Conservation (phyloP, 2,888 invertebrate species). For the Gortyna flavago region DNA sequence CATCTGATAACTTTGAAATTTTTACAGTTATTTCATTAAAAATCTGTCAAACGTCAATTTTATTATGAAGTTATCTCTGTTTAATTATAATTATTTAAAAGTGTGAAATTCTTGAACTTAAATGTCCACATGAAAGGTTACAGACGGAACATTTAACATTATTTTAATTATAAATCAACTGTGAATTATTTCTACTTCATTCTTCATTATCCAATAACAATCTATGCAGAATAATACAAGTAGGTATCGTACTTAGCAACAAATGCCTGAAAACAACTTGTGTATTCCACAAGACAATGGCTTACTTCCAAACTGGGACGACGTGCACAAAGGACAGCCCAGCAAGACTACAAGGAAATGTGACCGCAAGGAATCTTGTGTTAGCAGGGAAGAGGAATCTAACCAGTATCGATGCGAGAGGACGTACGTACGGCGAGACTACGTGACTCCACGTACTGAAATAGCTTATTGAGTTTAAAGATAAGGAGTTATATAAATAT, state of each 20-base stretch:
- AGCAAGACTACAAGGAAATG: conserved; percentile 28
- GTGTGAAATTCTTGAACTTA: no score
- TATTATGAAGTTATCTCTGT: no score
- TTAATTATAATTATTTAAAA: no score
- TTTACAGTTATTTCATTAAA: no score
- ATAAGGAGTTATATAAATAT: conserved; percentile 29
- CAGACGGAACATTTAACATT: no score
- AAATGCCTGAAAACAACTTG: conserved; percentile 1
- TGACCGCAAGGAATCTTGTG: conserved; percentile 39
- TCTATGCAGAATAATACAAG: neutral
- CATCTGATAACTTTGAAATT: no score
- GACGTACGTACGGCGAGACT: conserved; percentile 16
- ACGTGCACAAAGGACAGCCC: conserved; percentile 22
- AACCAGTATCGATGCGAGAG: conserved; percentile 19
- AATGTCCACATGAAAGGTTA: no score
- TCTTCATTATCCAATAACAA: neutral
- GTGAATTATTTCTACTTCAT: neutral
- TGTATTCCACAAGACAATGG: neutral
- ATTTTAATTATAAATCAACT: neutral
- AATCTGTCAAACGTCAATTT: no score
- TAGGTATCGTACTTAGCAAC: neutral
- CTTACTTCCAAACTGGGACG: conserved; percentile 19
- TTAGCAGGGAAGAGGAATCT: conserved; percentile 42
- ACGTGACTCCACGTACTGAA: conserved; percentile 42
- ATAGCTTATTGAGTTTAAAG: conserved; percentile 37